phyloP scores from a whole-genome alignment of 64 coral and sea anemone species.

The Actinia equina region DNA sequence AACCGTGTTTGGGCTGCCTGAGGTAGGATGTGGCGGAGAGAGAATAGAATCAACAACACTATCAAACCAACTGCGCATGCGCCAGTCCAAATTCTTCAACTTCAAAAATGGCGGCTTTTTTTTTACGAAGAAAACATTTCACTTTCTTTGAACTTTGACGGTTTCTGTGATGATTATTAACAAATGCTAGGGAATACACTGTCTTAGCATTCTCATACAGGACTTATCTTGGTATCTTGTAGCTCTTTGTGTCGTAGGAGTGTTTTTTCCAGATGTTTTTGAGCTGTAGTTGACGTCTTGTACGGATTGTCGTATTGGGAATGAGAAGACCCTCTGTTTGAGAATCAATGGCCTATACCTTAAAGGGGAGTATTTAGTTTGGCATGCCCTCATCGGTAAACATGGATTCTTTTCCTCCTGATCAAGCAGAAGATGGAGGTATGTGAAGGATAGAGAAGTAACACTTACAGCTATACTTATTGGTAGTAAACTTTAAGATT shows the following conservation, averaged over 20 bases:
- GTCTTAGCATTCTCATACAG: not conserved
- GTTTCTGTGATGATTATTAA: not conserved
- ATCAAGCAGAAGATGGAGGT: slow-evolving; percentile 7
- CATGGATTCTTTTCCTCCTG: slow-evolving; percentile 1
- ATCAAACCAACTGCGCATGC: slow-evolving; percentile 32
- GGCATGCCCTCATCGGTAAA: slow-evolving; percentile 9
- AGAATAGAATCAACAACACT: slow-evolving; percentile 2
- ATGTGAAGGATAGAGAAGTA: not conserved
- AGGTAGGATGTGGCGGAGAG: not conserved
- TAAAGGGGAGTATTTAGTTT: not conserved
- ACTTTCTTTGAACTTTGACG: not conserved
- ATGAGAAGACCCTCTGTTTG: not conserved
- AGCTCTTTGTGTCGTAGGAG: not conserved
- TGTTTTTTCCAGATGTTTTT: not conserved
- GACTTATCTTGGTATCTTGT: not conserved
- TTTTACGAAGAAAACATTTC: not conserved
- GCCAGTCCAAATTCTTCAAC: not conserved
- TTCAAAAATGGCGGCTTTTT: slow-evolving; percentile 36
- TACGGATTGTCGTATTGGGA: not conserved
- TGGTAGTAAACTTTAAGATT: not conserved
- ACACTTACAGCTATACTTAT: not conserved
- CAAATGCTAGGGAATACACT: not conserved
- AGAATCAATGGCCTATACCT: not conserved
- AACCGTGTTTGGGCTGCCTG: no score
- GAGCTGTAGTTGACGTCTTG: not conserved